Base-by-base conservation (phyloP, 1,140 invertebrate genomes). In the Drosophila quadrilineata region DNA sequence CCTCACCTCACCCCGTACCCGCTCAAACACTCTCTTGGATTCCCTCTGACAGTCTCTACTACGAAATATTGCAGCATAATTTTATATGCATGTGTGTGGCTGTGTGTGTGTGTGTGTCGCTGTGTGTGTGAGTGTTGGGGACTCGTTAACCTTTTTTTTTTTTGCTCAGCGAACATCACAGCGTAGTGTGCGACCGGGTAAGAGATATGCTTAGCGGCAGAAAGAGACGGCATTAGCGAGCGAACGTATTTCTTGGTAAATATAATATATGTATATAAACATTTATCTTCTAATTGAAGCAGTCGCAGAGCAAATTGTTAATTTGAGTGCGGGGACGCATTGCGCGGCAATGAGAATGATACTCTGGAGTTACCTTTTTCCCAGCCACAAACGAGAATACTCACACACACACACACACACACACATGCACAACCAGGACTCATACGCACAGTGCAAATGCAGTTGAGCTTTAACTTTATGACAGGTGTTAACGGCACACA, bases 261-360 rank as follows among this genome's bases (percentile, higher is more conserved):
- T 71, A 46, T 33, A 45, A n/a, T 54, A 64, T 54, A 75, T 38
- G 50, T 49, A 59, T 73, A 40, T 36, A 48, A 71, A 69, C 65
- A 77, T 77, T 69, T 77, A 77, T 77, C 68, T 77, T 77, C 56
- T 77, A 77, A 77, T 76, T 76, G 63, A 66, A 38, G 63, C 63
- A 58, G 52, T 63, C 59, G 59, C 59, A 45, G 16, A 24, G 59
- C 63, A 60, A 60, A 66, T 66, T 66, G 63, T 66, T 60, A 66
- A 60, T 66, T 66, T 66, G 63, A 66, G 63, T 60, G 46, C 21
- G 40, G 63, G 63, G 63, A 66, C 56, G 45, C 45, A 65, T 66
- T 65, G 21, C 28, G 8, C 17, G n/a, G 40, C 19, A 57, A 57
- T 31, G 28, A 22, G 45, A 40, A 40, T 59, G 28, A n/a, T 5